Base-by-base conservation (phyloP, 2,113 vertebrate species). In the Sisor rabdophorus region DNA sequence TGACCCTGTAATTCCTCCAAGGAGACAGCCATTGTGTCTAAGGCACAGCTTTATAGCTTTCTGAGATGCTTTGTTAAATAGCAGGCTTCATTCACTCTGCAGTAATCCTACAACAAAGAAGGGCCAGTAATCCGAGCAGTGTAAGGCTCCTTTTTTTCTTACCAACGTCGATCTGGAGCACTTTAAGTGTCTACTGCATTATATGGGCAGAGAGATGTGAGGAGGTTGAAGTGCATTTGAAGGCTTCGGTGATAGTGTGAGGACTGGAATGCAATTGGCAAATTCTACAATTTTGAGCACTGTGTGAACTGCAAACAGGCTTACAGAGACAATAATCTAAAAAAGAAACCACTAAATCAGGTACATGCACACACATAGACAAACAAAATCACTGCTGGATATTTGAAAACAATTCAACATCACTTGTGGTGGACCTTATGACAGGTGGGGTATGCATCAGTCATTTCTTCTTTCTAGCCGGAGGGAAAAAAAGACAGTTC, bases 101-200 rank as follows among this genome's bases (percentile, higher is more conserved):
- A 84, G 58, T 90, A 90, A 91, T 90, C 87, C 88, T 88, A 89
- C 86, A 90, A 87, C 87, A 87, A 89, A 86, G 87, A 87, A 88
- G 83, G 90, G 87, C 87, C 84, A 87, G 80, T 78, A 85, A 80
- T 81, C 88, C 83, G 85, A 83, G 82, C 86, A 87, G 85, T 85
- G 85, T 86, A 89, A 85, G 76, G 50, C 86, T 83, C 75, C 86
- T 84, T 81, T 77, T 87, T 80, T 79, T 86, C n/a, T 74, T 85
- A 89, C 81, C 79, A 84, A 81, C 84, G 85, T 87, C 80, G 81
- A 83, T 87, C 87, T 80, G 78, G 71, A 79, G 77, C 85, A 84
- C 73, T 86, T 85, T 86, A 80, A 69, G 59, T 44, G 63, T 44
- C 68, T 50, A 64, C 52, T 82, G 55, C 26, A 77, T 64, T 85